Evolutionary conservation across 2,113 vertebrate genomes (phyloP).

Genomic region (Eptatretus burgeri): DNA sequence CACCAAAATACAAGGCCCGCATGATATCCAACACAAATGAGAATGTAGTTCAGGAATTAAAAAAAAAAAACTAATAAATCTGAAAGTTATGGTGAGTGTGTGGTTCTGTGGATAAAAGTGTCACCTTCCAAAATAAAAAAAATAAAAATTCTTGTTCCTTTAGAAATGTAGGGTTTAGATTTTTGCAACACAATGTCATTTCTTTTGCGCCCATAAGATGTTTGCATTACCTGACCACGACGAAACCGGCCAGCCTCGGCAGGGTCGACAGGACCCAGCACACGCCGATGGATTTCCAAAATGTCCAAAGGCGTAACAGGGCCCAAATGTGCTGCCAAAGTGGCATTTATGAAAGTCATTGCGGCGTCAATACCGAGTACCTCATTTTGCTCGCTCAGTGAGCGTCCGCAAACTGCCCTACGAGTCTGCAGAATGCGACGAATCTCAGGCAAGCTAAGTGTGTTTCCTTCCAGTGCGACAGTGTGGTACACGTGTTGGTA

Average conservation of each 20-base stretch:
- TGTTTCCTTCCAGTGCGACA: slow-evolving; percentile 89
- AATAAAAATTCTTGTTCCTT: too few species aligned
- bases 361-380: slow-evolving; percentile 67
- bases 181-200: too few species aligned
- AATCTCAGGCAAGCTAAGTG: slow-evolving; percentile 61
- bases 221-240: slow-evolving; percentile 18
- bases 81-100: too few species aligned
- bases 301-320: slow-evolving; percentile 31
- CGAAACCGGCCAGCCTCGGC: slow-evolving; percentile 58
- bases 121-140: too few species aligned
- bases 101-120: too few species aligned
- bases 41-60: too few species aligned
- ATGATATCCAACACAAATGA: too few species aligned
- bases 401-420: slow-evolving; percentile 63
- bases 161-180: too few species aligned
- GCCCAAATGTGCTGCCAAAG: slow-evolving; percentile 35
- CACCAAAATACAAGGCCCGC: too few species aligned
- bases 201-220: too few species aligned
- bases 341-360: slow-evolving; percentile 68
- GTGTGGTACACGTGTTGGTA: slow-evolving; percentile 98
- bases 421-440: slow-evolving; percentile 78
- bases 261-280: slow-evolving; percentile 67
- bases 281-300: slow-evolving; percentile 55
- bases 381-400: slow-evolving; percentile 77
- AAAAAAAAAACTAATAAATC: too few species aligned